Percentiles rank a stretch among this genome's conserved stretches.
Conservation (phyloP, 2,888 invertebrate species). For the Masnerella sp. region DNA sequence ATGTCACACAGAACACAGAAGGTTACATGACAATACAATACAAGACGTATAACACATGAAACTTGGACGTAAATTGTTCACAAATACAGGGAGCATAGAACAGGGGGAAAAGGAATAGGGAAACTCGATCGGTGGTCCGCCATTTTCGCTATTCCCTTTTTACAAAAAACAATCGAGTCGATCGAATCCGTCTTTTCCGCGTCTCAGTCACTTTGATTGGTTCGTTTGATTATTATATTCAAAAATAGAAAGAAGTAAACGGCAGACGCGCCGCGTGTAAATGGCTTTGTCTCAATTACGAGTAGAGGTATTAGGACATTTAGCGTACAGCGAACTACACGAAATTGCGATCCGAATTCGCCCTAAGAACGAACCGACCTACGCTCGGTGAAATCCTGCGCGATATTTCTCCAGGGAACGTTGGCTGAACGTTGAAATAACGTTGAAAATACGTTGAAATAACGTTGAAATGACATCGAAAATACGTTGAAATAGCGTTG, state of each 20-base stretch:
- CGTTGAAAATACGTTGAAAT: no score
- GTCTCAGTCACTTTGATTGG: conserved; percentile 19
- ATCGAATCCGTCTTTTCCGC: no score
- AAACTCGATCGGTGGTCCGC: no score
- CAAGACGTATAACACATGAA: conserved; percentile 45
- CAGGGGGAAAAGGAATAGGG: no score
- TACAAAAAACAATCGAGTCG: neutral
- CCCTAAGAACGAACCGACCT: conserved; percentile 20
- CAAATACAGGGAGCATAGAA: conserved; percentile 42
- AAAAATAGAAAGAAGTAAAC: no score
- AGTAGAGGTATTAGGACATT: conserved; percentile 50
- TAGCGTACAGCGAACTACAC: conserved; percentile 44
- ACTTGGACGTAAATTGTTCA: conserved; percentile 35
- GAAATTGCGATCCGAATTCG: conserved; percentile 38
- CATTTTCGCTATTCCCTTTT: conserved; percentile 35
- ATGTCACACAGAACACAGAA: conserved; percentile 41
- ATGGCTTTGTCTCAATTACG: conserved; percentile 40
- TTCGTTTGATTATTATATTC: conserved; percentile 28
- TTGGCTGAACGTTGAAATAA: no score
- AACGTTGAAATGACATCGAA: no score
- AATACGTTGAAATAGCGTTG: no score
- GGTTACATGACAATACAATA: conserved; percentile 32
- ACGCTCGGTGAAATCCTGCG: no score
- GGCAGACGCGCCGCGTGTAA: no score
- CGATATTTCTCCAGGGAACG: no score